Base-by-base conservation (phyloP, 2,113 vertebrate species). In the Hemibagrus wyckioides region DNA sequence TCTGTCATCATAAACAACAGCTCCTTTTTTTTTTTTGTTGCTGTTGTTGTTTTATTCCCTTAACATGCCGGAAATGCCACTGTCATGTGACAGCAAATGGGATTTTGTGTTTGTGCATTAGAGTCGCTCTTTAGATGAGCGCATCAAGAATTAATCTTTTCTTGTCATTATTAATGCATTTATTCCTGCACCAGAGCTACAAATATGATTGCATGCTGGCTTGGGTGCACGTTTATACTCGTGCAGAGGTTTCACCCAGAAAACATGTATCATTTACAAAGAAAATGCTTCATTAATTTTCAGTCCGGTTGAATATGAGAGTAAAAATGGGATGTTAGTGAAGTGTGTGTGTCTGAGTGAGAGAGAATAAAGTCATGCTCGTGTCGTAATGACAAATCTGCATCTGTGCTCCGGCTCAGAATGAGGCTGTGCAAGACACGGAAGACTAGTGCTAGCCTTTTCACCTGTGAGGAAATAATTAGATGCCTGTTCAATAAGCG, bases 381-480 rank as follows among this genome's bases (percentile, higher is more conserved):
- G 44, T 44, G 54, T 0, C 65, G 30, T 57, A 23, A 57, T 56
- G 48, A 56, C 30, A 80, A 54, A 92, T 89, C 92, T 88, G 92
- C 91, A 85, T 90, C 92, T 80, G 69, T 28, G 91, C 86, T 79
- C n/a, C 63, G 15, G 28, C 25, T 67, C 81, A 71, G 44, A 36
- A 50, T n/a, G 17, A 0, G 61, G 9, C 9, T 69, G 44, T 33
- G 9, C 3, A 1, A 48, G 44, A 83, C 41, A 36, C 10, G 4
- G 67, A 90, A 82, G 6, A 13, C 41, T 88, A 90, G 92, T 87
- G 88, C 86, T 89, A 92, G 92, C 91, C 77, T 88, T 92, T 87
- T 81, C 84, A 92, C 79, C 89, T 94, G 88, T 82, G 87, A 90
- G 86, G n/a, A 73, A 81, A 90, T 90, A 87, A 93, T 95, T 93